These are phyloP conservation scores for Labeo rohita DNA, from an alignment of 2,113 vertebrate genomes.

Conservation along the genomic window DNA sequence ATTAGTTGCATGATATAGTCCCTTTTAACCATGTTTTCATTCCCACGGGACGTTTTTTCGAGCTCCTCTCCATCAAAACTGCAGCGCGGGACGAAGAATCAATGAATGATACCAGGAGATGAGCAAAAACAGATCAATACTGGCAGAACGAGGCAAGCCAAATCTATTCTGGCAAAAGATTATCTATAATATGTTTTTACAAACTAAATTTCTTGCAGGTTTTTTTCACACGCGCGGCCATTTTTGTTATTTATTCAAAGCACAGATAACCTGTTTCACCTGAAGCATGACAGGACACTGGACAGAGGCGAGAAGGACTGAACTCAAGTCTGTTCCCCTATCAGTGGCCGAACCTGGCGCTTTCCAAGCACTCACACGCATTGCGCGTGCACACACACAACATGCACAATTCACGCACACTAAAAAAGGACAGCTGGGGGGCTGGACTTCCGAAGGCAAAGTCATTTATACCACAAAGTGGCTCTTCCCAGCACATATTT, in stretches of 20 bases:
- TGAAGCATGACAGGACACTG: background rate
- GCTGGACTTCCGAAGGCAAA: conserved; percentile 41
- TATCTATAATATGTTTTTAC: background rate
- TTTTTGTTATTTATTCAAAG: conserved; percentile 70
- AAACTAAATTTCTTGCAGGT: conserved; percentile 43
- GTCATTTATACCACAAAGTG: conserved; percentile 38
- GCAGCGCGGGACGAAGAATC: background rate
- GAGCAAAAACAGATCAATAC: background rate
- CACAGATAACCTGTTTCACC: conserved; percentile 8
- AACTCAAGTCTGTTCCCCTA: background rate
- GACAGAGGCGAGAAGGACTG: background rate
- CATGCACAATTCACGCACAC: background rate
- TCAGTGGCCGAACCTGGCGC: background rate
- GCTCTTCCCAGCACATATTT: background rate
- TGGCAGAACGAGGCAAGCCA: background rate
- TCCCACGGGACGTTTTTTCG: background rate
- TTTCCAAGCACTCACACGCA: background rate
- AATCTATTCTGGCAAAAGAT: background rate
- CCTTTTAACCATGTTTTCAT: background rate
- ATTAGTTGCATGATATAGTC: background rate
- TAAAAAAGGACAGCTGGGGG: background rate
- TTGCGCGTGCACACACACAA: background rate
- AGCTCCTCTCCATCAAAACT: conserved; percentile 4
- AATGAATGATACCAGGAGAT: background rate
- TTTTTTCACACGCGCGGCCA: conserved; percentile 73